Base-by-base conservation (phyloP, 2,888 invertebrate genomes). In the Rutpela maculata region DNA sequence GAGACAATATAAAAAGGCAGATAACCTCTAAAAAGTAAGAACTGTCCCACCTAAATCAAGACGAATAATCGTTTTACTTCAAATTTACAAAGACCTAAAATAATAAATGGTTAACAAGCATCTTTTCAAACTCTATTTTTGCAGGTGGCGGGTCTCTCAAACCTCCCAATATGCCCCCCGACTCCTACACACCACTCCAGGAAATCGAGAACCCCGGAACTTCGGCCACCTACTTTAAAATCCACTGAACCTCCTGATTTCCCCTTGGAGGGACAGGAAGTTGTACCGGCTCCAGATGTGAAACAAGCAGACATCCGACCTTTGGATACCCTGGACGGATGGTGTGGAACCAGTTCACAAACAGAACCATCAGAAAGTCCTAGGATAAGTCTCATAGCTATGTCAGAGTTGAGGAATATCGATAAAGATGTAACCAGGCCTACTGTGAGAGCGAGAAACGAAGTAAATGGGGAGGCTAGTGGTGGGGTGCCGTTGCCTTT, bases 181-280 rank as follows among this genome's bases (percentile, higher is more conserved):
- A 97, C 97, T 0, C 97, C 97, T 0, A 97, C 96, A 0, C 97
- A 97, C 89, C 96, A 96, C 86, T 95, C 96, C 0, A 91, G 95
- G 59, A 92, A 94, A 65, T 91, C 93, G 9, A 91, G 93, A 79
- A 93, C 82, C 0, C 74, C 84, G 5, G 88, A 87, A 62, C 82
- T 90, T 63, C 85, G 88, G 74, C 90, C 90, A 43, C 91, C 93
- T 0, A 92, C 91, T 68, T 87, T 93, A 38, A 92, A 92, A 77
- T 92, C 85, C 6, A 79, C 79, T 2, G 84, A 84, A 59, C 79
- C 82, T n/a, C 82, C 84, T 15, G 80, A 82, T 12, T 81, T 85
- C 18, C 78, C 79, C 22, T 68, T 79, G 17, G 82, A 82, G 26
- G 84, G 82, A 4, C 82, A 82, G 38, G 92, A 92, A 83, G 90